Conservation (phyloP, 2,888 invertebrate genomes). For the Sipha maydis region DNA sequence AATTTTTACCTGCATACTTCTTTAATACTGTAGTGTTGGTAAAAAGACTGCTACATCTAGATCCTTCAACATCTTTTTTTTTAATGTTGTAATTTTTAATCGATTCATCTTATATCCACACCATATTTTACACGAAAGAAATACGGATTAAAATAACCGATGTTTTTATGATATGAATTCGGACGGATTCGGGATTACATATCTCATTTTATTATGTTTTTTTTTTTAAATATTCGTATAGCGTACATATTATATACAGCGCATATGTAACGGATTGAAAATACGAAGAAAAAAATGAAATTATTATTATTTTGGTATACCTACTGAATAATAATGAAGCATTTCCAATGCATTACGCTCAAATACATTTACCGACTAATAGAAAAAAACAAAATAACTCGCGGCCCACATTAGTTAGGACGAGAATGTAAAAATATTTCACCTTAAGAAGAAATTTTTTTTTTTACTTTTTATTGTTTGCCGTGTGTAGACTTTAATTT, state of each 20-base stretch:
- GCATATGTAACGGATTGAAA: background rate
- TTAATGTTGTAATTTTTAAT: constrained; percentile 32
- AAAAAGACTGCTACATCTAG: constrained; percentile 4
- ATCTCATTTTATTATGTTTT: too few relatives aligned
- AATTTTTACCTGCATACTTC: constrained; percentile 31
- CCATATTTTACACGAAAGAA: background rate
- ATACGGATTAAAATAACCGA: constrained; percentile 4
- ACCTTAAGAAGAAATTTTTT: constrained; percentile 33
- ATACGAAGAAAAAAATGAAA: background rate
- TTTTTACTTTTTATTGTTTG: constrained; percentile 36
- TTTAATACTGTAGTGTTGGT: constrained; percentile 33
- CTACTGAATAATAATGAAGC: constrained; percentile 36
- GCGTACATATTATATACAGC: background rate
- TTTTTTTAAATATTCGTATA: constrained; percentile 9
- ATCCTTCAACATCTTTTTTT: constrained; percentile 1
- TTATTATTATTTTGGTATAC: constrained; percentile 1
- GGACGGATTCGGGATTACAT: background rate
- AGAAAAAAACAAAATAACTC: background rate
- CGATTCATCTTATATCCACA: constrained; percentile 18
- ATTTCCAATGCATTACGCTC: background rate
- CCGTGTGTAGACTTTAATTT: constrained; percentile 54
- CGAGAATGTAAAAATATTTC: constrained; percentile 17
- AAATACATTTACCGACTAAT: background rate
- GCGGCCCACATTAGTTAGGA: constrained; percentile 1
- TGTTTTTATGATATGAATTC: background rate